A percentile compares a stretch with the other conserved stretches of the same genome.
phyloP scores from a whole-genome alignment of 2,888 invertebrate species.

The Agriotes lineatus region DNA sequence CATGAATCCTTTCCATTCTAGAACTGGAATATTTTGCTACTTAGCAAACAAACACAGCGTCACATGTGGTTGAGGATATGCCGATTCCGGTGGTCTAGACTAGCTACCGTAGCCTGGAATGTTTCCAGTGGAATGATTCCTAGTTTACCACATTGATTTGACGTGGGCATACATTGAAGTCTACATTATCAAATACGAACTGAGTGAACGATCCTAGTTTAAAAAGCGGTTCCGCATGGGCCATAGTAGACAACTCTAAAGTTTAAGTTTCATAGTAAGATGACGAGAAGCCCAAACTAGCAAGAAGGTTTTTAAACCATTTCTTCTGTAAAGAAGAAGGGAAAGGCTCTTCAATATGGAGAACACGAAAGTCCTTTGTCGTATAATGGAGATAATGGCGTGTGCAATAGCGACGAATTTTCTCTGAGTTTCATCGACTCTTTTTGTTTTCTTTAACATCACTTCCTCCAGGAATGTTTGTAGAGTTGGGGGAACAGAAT shows the following conservation, averaged over 20 bases:
- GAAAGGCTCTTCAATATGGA: too few relatives aligned
- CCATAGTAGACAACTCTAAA: neutral
- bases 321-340: neutral
- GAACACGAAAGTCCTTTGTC: too few relatives aligned
- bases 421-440: too few relatives aligned
- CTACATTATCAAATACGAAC: conserved; percentile 44
- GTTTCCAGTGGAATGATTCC: conserved; percentile 22
- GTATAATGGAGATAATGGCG: too few relatives aligned
- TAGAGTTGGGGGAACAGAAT: too few relatives aligned
- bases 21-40: neutral
- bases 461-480: too few relatives aligned
- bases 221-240: neutral
- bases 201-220: conserved; percentile 21
- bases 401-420: too few relatives aligned
- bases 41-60: conserved; percentile 4
- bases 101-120: conserved; percentile 47
- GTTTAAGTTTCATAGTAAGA: conserved; percentile 6
- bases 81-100: neutral
- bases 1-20: conserved; percentile 12
- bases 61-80: neutral
- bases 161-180: conserved; percentile 29
- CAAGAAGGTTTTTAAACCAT: neutral
- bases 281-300: conserved; percentile 5
- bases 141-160: conserved; percentile 9
- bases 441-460: too few relatives aligned